These are phyloP conservation scores for Manis javanica DNA, from an alignment of 2,797 vertebrate species.

Conservation along the genomic window DNA sequence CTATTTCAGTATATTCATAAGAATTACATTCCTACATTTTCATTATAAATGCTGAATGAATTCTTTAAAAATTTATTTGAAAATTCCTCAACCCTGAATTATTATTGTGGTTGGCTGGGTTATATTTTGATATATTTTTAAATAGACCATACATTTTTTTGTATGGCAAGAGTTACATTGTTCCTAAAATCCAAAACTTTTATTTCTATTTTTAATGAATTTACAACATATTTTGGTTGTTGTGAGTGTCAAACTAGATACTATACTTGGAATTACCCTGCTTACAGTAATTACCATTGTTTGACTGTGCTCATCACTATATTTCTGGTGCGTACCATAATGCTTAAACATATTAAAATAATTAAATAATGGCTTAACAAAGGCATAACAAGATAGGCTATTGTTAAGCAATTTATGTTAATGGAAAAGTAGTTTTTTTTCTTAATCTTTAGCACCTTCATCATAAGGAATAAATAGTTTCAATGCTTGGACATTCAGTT, in stretches of 20 bases:
- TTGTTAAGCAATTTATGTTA: neutral
- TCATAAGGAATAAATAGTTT: neutral
- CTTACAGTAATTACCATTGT: neutral
- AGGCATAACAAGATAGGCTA: neutral
- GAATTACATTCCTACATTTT: neutral
- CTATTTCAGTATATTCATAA: neutral
- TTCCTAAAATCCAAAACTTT: neutral
- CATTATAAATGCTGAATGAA: neutral
- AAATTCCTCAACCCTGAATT: neutral
- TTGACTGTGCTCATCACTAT: neutral
- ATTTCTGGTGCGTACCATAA: neutral
- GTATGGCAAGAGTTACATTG: neutral
- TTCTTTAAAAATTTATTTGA: neutral
- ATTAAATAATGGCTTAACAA: neutral
- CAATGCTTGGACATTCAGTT: neutral
- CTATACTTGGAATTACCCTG: neutral
- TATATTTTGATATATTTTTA: neutral
- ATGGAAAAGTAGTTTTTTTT: neutral
- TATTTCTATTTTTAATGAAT: neutral
- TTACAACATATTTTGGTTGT: neutral
- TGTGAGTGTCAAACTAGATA: neutral
- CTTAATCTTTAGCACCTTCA: neutral
- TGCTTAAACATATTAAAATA: neutral
- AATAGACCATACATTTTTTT: neutral
- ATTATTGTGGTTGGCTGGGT: neutral